Percentiles rank a stretch among this genome's conserved stretches.
Evolutionary conservation across 2,797 vertebrate species (phyloP).

Genomic region (Lagocephalus sceleratus): DNA sequence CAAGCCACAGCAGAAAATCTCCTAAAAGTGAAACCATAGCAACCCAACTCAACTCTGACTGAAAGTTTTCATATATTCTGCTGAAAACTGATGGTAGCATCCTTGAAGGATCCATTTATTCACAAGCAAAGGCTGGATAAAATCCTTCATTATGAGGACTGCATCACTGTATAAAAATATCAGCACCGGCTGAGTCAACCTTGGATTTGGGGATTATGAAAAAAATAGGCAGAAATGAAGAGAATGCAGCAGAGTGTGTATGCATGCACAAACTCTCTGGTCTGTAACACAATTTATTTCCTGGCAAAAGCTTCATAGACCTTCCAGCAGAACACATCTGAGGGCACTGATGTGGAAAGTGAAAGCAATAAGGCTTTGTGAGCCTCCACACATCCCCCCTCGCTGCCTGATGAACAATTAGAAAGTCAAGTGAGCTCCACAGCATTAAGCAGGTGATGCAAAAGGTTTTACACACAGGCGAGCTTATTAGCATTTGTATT

Average conservation of each 20-base stretch:
- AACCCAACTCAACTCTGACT: no score
- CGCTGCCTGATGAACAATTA: conserved; percentile 42
- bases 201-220: no score
- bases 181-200: no score
- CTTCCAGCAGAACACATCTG: conserved; percentile 55
- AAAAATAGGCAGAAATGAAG: no score
- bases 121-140: no score
- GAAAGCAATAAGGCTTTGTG: conserved; percentile 55
- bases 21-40: no score
- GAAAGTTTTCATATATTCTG: no score
- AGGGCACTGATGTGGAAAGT: conserved; percentile 52
- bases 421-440: conserved; percentile 42
- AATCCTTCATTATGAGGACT: no score
- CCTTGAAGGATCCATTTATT: no score
- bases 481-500: conserved; percentile 1
- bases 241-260: conserved; percentile 2
- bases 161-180: no score
- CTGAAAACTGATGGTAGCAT: no score
- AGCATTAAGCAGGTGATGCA: conserved; percentile 38
- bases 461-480: conserved; percentile 25
- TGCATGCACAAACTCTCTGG: conserved; percentile 19
- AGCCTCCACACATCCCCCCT: conserved; percentile 48
- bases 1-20: no score
- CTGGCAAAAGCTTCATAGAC: conserved; percentile 51
- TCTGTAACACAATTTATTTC: conserved; percentile 52